phyloP scores from a whole-genome alignment of 2,113 vertebrate species.

The Anser cygnoides region DNA sequence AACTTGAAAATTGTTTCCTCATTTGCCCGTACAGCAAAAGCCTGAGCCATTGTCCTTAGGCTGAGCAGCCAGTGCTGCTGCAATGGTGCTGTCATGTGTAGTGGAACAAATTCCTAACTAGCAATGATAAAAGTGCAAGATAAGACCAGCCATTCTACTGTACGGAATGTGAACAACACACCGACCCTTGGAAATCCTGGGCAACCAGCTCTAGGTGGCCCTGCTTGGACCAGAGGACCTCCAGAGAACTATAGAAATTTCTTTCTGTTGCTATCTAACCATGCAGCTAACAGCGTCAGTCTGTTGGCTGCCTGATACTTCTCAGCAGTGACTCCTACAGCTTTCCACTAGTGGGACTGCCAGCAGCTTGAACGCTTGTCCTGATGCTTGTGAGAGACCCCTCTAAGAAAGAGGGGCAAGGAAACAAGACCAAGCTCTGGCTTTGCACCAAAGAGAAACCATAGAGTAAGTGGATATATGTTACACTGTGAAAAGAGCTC shows the following conservation, averaged over 20 bases:
- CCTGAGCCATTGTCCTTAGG: not conserved
- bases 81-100: not conserved
- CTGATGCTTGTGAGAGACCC: not conserved
- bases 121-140: not conserved
- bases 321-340: not conserved
- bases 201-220: not conserved
- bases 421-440: not conserved
- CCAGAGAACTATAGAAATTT: not conserved
- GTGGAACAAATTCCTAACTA: not conserved
- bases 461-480: not conserved
- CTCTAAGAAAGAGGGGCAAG: not conserved
- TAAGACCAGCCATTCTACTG: not conserved
- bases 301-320: not conserved
- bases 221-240: not conserved
- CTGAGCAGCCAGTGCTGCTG: not conserved
- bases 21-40: not conserved
- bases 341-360: not conserved
- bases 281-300: not conserved
- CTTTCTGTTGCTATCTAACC: not conserved
- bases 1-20: not conserved
- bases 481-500: not conserved
- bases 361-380: not conserved
- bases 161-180: not conserved
- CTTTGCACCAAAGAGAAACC: not conserved
- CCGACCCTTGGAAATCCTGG: not conserved